Evolutionary conservation across 1,140 invertebrate species (phyloP).

Genomic region (Heterodera carotae): DNA sequence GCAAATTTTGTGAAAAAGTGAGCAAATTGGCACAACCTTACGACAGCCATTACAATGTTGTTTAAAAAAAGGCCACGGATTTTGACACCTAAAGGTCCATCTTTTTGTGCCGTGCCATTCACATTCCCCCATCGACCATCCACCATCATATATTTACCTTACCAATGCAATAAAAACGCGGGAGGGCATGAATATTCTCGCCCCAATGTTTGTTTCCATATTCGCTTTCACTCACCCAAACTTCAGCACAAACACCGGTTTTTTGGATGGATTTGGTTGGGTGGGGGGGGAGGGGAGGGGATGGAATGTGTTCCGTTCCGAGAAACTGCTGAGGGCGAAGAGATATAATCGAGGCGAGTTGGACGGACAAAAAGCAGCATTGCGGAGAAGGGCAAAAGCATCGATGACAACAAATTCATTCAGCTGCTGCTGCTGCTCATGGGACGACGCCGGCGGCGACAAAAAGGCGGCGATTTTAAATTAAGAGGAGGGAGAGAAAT

Average conservation of each 20-base stretch:
- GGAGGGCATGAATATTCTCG: background rate
- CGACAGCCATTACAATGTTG: background rate
- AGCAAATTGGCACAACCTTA: background rate
- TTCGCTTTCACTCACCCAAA: background rate
- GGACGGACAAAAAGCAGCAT: background rate
- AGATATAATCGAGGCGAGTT: slow-evolving; percentile 18
- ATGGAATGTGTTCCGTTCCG: background rate
- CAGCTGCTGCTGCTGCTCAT: too few species aligned
- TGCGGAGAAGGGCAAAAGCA: background rate
- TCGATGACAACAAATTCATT: too few species aligned
- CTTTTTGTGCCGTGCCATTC: too few species aligned
- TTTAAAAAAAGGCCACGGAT: background rate
- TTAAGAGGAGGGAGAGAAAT: background rate
- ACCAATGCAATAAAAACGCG: background rate
- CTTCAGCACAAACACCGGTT: background rate
- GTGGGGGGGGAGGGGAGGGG: background rate
- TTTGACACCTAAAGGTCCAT: too few species aligned
- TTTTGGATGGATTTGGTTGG: too few species aligned
- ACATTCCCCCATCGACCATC: too few species aligned
- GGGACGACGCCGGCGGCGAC: too few species aligned
- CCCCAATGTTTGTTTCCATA: background rate
- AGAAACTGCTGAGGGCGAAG: background rate
- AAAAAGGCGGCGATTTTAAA: too few species aligned
- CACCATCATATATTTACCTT: too few species aligned
- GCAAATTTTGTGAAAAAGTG: background rate